Conservation (phyloP, 2,888 invertebrate genomes). For the Cloeon dipterum region DNA sequence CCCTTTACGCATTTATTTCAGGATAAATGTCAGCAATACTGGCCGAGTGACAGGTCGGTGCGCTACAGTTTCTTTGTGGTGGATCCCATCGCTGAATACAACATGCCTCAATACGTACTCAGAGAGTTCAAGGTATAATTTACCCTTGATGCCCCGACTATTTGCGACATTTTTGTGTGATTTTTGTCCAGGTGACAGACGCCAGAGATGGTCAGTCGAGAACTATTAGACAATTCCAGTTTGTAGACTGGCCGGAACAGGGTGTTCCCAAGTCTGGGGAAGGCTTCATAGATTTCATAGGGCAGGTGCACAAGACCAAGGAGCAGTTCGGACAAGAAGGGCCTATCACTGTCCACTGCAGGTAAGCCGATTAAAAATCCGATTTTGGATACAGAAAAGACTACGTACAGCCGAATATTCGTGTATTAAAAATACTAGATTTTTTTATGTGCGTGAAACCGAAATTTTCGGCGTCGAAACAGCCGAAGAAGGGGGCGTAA, state of each 20-base stretch:
- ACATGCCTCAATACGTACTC: slow-evolving; percentile 97
- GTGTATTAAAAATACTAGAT: no score
- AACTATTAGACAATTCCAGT: slow-evolving; percentile 89
- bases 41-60: slow-evolving; percentile 95
- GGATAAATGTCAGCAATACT: slow-evolving; percentile 99
- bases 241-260: slow-evolving; percentile 90
- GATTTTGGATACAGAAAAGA: no score
- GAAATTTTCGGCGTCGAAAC: no score
- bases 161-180: no score
- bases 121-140: slow-evolving; percentile 79
- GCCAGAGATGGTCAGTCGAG: slow-evolving; percentile 91
- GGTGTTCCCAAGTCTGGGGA: slow-evolving; percentile 96
- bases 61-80: slow-evolving; percentile 96
- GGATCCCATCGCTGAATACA: slow-evolving; percentile 97
- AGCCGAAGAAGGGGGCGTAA: no score
- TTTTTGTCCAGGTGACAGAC: slow-evolving; percentile 71
- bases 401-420: no score
- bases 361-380: no score
- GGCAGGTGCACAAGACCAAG: slow-evolving; percentile 98
- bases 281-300: slow-evolving; percentile 97
- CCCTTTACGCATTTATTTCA: slow-evolving; percentile 22
- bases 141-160: no score
- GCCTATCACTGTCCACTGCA: slow-evolving; percentile 96
- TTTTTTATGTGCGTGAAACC: no score
- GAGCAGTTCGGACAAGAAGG: slow-evolving; percentile 99